Evolutionary conservation across 2,888 invertebrate species (phyloP).

Genomic region (Pristionchus arcanus): DNA sequence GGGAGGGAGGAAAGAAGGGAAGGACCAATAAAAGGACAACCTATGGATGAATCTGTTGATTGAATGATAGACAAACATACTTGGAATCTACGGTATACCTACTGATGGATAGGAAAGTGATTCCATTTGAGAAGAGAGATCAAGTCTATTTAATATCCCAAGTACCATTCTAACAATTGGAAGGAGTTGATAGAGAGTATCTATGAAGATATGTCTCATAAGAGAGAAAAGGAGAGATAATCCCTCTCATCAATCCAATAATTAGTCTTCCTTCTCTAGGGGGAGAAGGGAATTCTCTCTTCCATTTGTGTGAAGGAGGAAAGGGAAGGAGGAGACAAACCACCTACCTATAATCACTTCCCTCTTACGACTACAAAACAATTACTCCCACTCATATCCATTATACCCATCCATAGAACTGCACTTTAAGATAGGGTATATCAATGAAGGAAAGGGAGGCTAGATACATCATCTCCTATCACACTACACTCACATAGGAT

Average conservation of each 20-base stretch:
- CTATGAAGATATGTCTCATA: neutral
- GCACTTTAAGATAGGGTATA: neutral
- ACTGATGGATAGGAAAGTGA: neutral
- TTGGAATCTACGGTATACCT: neutral
- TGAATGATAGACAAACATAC: neutral
- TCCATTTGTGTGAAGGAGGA: neutral
- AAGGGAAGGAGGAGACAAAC: neutral
- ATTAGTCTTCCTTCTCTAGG: slow-evolving; percentile 7
- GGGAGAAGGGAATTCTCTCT: neutral
- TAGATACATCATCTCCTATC: slow-evolving; percentile 2
- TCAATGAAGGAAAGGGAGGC: neutral
- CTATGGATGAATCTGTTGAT: neutral
- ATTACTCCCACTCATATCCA: neutral
- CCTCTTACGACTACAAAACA: neutral
- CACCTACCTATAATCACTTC: neutral
- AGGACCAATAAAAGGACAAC: slow-evolving; percentile 21
- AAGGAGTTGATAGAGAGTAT: neutral
- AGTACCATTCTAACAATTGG: neutral
- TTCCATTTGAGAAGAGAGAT: neutral
- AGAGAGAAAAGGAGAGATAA: slow-evolving; percentile 1
- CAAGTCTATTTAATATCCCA: no score
- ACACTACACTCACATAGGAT: neutral
- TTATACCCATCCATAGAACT: neutral
- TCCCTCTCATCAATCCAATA: slow-evolving; percentile 34
- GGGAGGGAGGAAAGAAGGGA: neutral